These are phyloP conservation scores for Oxygymnocypris stewartii DNA, from an alignment of 2,113 vertebrate genomes.

Conservation along the genomic window DNA sequence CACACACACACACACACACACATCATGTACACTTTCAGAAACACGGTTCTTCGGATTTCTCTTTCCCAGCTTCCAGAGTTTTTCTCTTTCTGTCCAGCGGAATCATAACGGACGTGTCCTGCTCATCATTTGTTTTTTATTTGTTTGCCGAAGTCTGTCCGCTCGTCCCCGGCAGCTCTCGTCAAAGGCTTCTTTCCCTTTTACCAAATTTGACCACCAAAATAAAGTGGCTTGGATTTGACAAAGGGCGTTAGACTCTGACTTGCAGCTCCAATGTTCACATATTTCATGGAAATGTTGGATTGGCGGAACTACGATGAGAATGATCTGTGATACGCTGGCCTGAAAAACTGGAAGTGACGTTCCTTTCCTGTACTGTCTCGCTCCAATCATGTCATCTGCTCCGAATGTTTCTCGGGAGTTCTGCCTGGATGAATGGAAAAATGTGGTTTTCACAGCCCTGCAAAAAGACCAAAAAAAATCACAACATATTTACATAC, in stretches of 20 bases:
- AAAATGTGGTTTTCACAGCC: slow-evolving; percentile 18
- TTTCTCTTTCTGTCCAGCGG: slow-evolving; percentile 21
- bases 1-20: slow-evolving; percentile 41
- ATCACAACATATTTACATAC: slow-evolving; percentile 36
- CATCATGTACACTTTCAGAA: slow-evolving; percentile 30
- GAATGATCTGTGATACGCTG: slow-evolving; percentile 1
- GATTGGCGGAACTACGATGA: not conserved
- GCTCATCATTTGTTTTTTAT: slow-evolving; percentile 27
- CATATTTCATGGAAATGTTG: slow-evolving; percentile 12
- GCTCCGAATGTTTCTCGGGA: not conserved
- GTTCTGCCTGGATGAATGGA: slow-evolving; percentile 30
- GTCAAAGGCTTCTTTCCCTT: slow-evolving; percentile 54
- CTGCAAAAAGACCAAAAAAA: slow-evolving; percentile 38
- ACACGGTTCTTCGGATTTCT: not conserved
- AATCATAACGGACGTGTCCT: not conserved
- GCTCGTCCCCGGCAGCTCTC: slow-evolving; percentile 69
- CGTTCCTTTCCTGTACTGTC: slow-evolving; percentile 12
- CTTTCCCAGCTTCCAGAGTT: slow-evolving; percentile 52
- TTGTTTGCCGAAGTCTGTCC: slow-evolving; percentile 64
- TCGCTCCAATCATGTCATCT: slow-evolving; percentile 10
- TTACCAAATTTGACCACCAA: slow-evolving; percentile 57
- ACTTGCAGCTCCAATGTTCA: not conserved
- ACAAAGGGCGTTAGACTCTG: slow-evolving; percentile 28
- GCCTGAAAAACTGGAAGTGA: slow-evolving; percentile 51
- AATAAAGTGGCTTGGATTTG: slow-evolving; percentile 20